These are phyloP conservation scores for Drosophila mimetica DNA, from an alignment of 2,888 invertebrate species.

Conservation along the genomic window DNA sequence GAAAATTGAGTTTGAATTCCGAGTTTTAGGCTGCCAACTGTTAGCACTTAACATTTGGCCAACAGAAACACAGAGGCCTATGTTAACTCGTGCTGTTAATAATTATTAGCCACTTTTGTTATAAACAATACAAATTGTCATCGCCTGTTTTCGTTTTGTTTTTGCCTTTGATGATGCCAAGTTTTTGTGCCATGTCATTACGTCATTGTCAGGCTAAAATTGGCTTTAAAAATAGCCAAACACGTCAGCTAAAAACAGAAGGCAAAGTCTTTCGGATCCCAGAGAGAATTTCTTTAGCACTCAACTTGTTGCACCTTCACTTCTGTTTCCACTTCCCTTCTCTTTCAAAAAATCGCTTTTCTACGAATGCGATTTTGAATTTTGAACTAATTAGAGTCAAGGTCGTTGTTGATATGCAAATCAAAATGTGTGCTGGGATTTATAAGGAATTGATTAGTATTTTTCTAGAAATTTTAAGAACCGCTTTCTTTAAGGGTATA, in stretches of 20 bases:
- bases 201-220: slow-evolving; percentile 81
- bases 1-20: slow-evolving; percentile 5
- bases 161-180: slow-evolving; percentile 50
- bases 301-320: slow-evolving; percentile 27
- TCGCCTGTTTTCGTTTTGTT: slow-evolving; percentile 48
- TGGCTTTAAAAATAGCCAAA: slow-evolving; percentile 80
- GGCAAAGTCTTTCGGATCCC: slow-evolving; percentile 31
- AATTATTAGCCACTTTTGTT: slow-evolving; percentile 54
- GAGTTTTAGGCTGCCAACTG: slow-evolving; percentile 1
- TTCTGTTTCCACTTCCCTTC: too few species aligned
- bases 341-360: slow-evolving; percentile 9
- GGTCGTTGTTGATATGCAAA: slow-evolving; percentile 49
- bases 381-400: slow-evolving; percentile 63
- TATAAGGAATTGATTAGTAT: slow-evolving; percentile 7
- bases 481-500: not conserved
- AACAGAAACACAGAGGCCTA: slow-evolving; percentile 19
- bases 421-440: not conserved
- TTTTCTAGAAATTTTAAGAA: not conserved
- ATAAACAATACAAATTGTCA: slow-evolving; percentile 65
- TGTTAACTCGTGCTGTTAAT: slow-evolving; percentile 15
- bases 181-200: slow-evolving; percentile 68
- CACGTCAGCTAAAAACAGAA: slow-evolving; percentile 73
- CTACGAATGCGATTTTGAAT: slow-evolving; percentile 26
- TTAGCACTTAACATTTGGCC: slow-evolving; percentile 5
- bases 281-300: slow-evolving; percentile 14